Evolutionary conservation across 2,113 vertebrate species (phyloP).

Genomic region (Pardalotus punctatus): DNA sequence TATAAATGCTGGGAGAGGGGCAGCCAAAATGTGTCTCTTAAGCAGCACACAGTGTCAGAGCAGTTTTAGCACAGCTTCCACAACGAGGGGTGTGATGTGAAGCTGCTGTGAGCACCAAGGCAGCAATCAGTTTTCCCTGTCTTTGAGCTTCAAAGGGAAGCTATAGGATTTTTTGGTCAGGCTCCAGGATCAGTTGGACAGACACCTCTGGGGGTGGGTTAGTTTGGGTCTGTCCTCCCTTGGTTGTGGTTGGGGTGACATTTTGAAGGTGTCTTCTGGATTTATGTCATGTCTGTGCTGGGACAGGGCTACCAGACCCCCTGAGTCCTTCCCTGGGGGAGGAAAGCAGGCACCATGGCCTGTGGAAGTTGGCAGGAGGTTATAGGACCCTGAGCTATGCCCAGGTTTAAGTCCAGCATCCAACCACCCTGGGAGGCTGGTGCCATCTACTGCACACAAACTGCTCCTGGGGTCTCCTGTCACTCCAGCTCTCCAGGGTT

Average conservation of each 20-base stretch:
- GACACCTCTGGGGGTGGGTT: not conserved
- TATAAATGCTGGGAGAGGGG: not conserved
- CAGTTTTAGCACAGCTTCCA: slow-evolving; percentile 20
- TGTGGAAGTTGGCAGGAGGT: not conserved
- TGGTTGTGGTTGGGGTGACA: not conserved
- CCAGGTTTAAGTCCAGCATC: not conserved
- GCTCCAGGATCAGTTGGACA: not conserved
- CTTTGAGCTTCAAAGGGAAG: not conserved
- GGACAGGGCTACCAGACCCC: not conserved
- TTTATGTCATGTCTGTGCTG: not conserved
- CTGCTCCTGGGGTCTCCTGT: not conserved
- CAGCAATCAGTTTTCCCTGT: not conserved
- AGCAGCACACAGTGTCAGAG: not conserved
- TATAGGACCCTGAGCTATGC: not conserved
- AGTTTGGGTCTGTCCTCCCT: not conserved
- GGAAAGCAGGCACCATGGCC: too few species aligned
- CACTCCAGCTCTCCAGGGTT: not conserved
- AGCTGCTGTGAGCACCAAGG: slow-evolving; percentile 19
- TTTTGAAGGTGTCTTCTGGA: not conserved
- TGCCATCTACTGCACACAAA: not conserved
- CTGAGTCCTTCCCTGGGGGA: fast-evolving
- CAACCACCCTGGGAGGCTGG: not conserved
- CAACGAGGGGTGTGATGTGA: not conserved
- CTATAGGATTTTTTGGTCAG: not conserved
- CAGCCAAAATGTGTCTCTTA: not conserved